phyloP scores from a whole-genome alignment of 2,888 invertebrate species.

The Orchesella flavescens region DNA sequence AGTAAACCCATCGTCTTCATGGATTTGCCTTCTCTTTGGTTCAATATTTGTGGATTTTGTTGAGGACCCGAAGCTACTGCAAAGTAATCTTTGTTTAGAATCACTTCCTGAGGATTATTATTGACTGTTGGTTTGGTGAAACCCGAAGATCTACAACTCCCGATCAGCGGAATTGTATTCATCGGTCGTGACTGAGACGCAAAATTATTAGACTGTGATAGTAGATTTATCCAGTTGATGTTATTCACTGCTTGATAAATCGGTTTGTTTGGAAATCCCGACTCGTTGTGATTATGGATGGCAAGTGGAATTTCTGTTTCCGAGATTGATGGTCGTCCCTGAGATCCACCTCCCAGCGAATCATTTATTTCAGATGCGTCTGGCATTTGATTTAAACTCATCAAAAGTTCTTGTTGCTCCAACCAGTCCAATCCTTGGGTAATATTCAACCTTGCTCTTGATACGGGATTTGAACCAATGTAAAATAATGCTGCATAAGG shows the following conservation, averaged over 20 bases:
- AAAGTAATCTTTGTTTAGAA: no score
- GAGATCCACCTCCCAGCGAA: not conserved
- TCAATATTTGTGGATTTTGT: not conserved
- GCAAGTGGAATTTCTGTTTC: no score
- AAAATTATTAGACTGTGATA: not conserved
- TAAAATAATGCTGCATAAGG: constrained; percentile 16
- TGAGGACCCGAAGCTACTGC: not conserved
- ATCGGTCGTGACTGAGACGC: not conserved
- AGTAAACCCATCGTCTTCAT: not conserved
- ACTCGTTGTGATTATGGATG: no score
- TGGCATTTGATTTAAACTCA: not conserved
- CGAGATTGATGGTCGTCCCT: constrained; percentile 12
- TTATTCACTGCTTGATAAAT: no score
- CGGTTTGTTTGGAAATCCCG: no score
- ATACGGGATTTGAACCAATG: not conserved
- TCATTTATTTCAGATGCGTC: not conserved
- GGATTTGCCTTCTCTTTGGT: not conserved
- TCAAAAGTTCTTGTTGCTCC: not conserved
- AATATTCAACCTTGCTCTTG: no score
- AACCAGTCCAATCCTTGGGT: no score
- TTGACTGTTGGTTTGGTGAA: no score
- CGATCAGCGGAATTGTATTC: not conserved
- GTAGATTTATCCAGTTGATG: no score
- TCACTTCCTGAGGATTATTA: no score
- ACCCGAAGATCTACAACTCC: no score